A percentile compares a stretch with the other conserved stretches of the same genome.
Evolutionary conservation across 1,140 invertebrate species (phyloP).

Genomic region (Artemia franciscana): DNA sequence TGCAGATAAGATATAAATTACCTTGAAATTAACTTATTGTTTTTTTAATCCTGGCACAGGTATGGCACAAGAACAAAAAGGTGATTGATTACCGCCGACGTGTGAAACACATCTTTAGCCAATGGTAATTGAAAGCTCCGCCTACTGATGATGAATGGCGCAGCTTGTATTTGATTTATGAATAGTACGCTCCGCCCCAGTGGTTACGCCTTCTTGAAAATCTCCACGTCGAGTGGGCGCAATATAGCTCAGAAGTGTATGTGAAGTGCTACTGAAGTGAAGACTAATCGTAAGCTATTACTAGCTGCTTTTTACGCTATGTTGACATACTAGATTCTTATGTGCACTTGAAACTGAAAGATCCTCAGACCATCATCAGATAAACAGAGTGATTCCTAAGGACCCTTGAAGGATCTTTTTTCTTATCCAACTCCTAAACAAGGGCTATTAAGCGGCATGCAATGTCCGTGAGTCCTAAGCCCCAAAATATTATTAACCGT

Average conservation of each 20-base stretch:
- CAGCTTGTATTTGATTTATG: not conserved
- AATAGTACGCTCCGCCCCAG: not conserved
- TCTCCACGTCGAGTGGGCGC: not conserved
- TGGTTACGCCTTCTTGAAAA: not conserved
- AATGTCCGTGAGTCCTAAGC: conserved; percentile 65
- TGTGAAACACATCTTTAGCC: not conserved
- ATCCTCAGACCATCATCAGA: not conserved
- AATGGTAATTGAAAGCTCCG: not conserved
- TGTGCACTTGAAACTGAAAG: not conserved
- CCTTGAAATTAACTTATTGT: too few species aligned
- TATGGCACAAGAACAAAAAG: too few species aligned
- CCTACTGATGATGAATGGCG: not conserved
- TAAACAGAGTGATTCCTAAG: not conserved
- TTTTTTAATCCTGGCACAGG: too few species aligned
- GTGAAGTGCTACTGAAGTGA: not conserved
- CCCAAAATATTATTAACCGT: conserved; percentile 25
- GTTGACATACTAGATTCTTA: not conserved
- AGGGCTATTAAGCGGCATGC: conserved; percentile 20
- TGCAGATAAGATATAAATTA: too few species aligned
- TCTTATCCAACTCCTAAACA: not conserved
- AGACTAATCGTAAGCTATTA: not conserved
- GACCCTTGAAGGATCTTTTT: not conserved
- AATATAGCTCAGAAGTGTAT: not conserved
- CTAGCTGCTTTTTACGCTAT: not conserved
- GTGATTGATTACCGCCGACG: not conserved